Evolutionary conservation across 2,113 vertebrate species (phyloP).

Genomic region (Octodon degus): DNA sequence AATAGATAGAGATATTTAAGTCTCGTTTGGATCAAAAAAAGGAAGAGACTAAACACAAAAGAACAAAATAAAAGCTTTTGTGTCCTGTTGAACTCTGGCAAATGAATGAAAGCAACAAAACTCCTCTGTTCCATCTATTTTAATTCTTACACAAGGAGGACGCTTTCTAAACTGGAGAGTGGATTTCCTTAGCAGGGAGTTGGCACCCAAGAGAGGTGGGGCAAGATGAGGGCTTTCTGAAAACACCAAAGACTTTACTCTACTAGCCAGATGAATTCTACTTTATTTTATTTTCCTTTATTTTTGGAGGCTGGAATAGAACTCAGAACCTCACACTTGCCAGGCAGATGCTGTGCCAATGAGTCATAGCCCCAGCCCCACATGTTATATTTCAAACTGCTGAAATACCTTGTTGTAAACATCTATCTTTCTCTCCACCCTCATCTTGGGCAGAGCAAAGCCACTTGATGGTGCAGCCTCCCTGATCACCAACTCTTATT

Average conservation of each 20-base stretch:
- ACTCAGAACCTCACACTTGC: too few species aligned
- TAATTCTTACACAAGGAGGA: neutral
- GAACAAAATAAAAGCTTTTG: neutral
- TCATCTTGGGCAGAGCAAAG: neutral
- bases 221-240: neutral
- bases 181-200: neutral
- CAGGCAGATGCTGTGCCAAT: too few species aligned
- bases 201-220: neutral
- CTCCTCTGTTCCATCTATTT: neutral
- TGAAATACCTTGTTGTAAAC: neutral
- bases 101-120: neutral
- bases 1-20: neutral
- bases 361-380: too few species aligned
- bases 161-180: neutral
- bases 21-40: neutral
- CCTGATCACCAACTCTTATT: too few species aligned
- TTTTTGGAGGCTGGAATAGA: too few species aligned
- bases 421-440: neutral
- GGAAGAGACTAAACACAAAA: neutral
- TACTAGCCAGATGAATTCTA: neutral
- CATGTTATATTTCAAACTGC: neutral
- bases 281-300: too few species aligned
- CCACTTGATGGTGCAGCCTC: accelerated
- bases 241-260: neutral
- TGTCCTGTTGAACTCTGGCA: neutral